These are phyloP conservation scores for Eutrigla gurnardus DNA, from an alignment of 2,797 vertebrate genomes.

Conservation along the genomic window DNA sequence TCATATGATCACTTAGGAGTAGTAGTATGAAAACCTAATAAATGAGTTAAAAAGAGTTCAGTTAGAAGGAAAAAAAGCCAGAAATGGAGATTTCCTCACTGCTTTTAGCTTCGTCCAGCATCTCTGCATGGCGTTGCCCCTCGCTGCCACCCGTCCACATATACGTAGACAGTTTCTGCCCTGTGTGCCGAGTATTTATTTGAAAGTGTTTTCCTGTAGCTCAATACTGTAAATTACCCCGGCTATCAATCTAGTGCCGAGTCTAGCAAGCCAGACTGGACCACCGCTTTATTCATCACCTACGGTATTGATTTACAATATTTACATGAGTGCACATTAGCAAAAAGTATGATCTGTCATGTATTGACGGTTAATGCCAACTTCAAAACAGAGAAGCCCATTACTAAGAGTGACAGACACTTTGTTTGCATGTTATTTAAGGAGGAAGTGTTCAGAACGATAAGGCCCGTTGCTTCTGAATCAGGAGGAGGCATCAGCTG, in stretches of 20 bases:
- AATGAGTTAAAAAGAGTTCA: no score
- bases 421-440: not conserved
- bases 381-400: conserved; percentile 17
- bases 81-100: not conserved
- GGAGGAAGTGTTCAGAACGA: no score
- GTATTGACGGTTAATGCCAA: conserved; percentile 20
- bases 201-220: conserved; percentile 48
- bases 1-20: not conserved
- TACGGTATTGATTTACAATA: conserved; percentile 60
- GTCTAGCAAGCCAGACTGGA: conserved; percentile 38
- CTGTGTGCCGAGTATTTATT: conserved; percentile 44
- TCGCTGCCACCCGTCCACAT: not conserved
- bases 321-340: conserved; percentile 56
- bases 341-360: conserved; percentile 43
- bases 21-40: no score
- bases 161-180: conserved; percentile 30
- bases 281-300: conserved; percentile 54
- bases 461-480: not conserved
- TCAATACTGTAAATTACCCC: conserved; percentile 50
- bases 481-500: not conserved
- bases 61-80: not conserved
- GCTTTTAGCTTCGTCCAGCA: not conserved
- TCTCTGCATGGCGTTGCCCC: not conserved
- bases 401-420: conserved; percentile 34
- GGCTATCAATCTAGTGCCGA: conserved; percentile 52